Base-by-base conservation (phyloP, 2,888 invertebrate genomes). In the Aplocera efformata region DNA sequence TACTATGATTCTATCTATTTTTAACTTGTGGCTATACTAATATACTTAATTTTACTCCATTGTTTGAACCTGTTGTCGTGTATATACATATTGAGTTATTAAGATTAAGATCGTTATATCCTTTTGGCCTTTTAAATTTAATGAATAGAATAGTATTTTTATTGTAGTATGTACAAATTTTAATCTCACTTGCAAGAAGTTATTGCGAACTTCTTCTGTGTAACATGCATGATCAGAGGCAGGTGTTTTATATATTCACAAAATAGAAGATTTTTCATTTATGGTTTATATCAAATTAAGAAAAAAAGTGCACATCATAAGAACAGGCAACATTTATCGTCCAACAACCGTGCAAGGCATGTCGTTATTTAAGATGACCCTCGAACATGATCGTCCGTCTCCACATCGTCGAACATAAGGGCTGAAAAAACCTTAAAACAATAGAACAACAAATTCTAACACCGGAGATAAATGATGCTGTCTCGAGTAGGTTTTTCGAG, bases 301-400 rank as follows among this genome's bases (percentile, higher is more conserved):
- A 58, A 65, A 64, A 61, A 64, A 60, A 81, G 82, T 79, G 77
- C 67, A 79, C 67, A 73, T 72, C 67, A 57, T 68, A 77, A 73
- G 77, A 75, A 67, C 77, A 80, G 79, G 83, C 80, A 81, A 83
- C 79, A 84, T 72, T 70, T 70, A 81, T 67, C 66, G 67, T 76
- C 69, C 72, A 74, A 70, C 64, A 68, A 75, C 72, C 80, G 80
- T 84, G 82, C 82, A 79, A 57, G 58, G 56, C 60, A 48, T 53
- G 43, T 35, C 53, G 50, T 52, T 56, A 53, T 53, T 47, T 53
- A 37, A 29, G 42, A 48, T 34, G 49, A 44, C 41, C n/a, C 49
- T 40, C 45, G 47, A 55, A 46, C 55, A 53, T 42, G 46, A 45
- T 47, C 44, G 48, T 50, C 47, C 44, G 48, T 50, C 50, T 44